Evolutionary conservation across 2,113 vertebrate genomes (phyloP), one percentile per base, ranked within the genome.

Genomic region (Panthera uncia): DNA sequence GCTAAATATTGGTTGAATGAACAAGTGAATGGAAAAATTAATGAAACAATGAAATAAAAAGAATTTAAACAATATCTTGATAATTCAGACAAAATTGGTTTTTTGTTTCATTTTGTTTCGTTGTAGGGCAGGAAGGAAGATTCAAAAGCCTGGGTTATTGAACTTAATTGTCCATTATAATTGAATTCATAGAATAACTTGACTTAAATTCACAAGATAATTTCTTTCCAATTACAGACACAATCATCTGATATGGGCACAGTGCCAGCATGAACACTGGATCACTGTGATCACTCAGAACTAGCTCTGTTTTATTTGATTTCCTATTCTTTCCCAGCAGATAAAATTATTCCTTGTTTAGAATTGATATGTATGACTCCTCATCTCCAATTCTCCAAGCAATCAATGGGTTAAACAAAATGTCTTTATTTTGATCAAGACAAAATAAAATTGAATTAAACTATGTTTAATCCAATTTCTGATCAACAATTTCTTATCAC

Each of bases 171-270:
- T 85, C 71, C 66, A 92, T 80, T 95, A 19, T 94, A 97, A 97
- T 50, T 96, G 87, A 98, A 98, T 98, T 98, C 92, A 68, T 41
- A 94, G 69, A 71, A 94, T 98, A 91, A 97, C 45, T 68, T 95
- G 83, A 94, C 92, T 96, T 92, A 94, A 95, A 94, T 89, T 96
- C 79, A 89, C 76, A 92, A 81, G 48, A 95, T 92, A 86, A 97
- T 82, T 94, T 98, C 78, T 97, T 57, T 94, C 88, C 61, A 97
- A 36, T 97, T 96, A 91, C 31, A 97, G 88, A 73, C 45, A 78
- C 45, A 91, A 78, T 96, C 84, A 86, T 93, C 84, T 94, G 88
- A 71, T 69, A 69, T 33, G 55, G 96, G 91, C 93, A 69, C 14
- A 55, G 4, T 16, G 84, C 88, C 97, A 93, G 25, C 10, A 5